Evolutionary conservation across 2,113 vertebrate species (phyloP).

Genomic region (Crotalus horridus): DNA sequence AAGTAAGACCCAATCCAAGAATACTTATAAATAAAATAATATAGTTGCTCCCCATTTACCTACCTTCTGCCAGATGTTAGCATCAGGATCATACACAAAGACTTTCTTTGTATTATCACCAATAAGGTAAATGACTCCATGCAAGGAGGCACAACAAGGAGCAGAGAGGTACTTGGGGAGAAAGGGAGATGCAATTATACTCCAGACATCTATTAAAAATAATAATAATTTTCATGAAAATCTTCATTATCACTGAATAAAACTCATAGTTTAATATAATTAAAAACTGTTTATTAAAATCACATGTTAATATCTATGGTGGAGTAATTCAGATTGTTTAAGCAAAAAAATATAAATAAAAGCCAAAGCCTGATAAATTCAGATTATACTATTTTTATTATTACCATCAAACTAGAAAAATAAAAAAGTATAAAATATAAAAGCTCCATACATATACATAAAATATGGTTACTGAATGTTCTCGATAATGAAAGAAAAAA

Average conservation of each 20-base stretch:
- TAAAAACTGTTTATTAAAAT: not conserved
- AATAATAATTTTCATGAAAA: not conserved
- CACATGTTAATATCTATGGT: not conserved
- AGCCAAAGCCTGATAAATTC: not conserved
- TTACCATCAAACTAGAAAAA: not conserved
- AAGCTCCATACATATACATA: not conserved
- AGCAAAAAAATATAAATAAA: not conserved
- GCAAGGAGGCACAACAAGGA: slow-evolving; percentile 81
- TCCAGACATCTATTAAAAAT: slow-evolving; percentile 82
- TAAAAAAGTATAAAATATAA: not conserved
- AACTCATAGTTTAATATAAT: not conserved
- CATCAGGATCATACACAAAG: slow-evolving; percentile 83
- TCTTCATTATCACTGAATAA: not conserved
- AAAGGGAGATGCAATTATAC: slow-evolving; percentile 87
- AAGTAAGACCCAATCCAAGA: not conserved
- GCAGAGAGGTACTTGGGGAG: slow-evolving; percentile 95
- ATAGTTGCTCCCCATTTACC: not conserved
- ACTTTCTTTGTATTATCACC: slow-evolving; percentile 99
- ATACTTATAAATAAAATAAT: not conserved
- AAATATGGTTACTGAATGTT: not conserved
- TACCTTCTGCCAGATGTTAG: slow-evolving; percentile 95
- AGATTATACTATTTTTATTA: not conserved
- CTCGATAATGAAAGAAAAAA: not conserved
- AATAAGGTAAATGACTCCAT: slow-evolving; percentile 84
- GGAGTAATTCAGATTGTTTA: not conserved